Conservation (phyloP, 2,113 vertebrate genomes). For the western clawed frog (Xenopus tropicalis) region DNA sequence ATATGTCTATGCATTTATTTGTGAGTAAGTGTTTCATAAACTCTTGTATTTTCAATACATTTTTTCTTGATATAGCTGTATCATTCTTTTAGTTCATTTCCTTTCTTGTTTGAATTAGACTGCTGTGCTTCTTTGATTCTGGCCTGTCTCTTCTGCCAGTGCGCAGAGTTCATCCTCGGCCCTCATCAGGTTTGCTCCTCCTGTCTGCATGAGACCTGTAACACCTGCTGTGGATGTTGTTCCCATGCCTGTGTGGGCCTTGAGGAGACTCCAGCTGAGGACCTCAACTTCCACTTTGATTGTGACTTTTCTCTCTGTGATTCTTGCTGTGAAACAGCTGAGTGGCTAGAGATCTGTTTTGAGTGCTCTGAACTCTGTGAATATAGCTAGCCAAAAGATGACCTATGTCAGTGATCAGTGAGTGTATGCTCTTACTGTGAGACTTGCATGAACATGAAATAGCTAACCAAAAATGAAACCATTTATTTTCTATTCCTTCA, state of each 20-base stretch:
- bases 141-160: conserved; percentile 57
- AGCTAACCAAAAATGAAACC: conserved; percentile 11
- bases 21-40: no score
- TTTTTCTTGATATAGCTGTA: not conserved
- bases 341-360: conserved; percentile 67
- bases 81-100: conserved; percentile 15
- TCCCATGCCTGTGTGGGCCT: conserved; percentile 51
- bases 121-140: conserved; percentile 58
- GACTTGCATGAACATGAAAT: conserved; percentile 45
- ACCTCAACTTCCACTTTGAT: conserved; percentile 65
- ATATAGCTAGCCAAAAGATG: conserved; percentile 56
- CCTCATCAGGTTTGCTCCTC: conserved; percentile 49
- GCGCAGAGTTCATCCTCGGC: conserved; percentile 42
- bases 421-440: conserved; percentile 46
- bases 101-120: conserved; percentile 50
- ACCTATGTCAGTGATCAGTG: conserved; percentile 52
- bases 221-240: conserved; percentile 61
- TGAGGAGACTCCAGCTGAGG: conserved; percentile 55
- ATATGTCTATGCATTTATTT: no score
- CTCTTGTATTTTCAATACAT: no score
- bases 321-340: conserved; percentile 61
- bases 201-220: conserved; percentile 47
- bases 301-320: conserved; percentile 63
- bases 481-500: not conserved
- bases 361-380: conserved; percentile 61